Evolutionary conservation across 2,797 vertebrate species (phyloP).

Genomic region (Brachyrhaphis roseni): DNA sequence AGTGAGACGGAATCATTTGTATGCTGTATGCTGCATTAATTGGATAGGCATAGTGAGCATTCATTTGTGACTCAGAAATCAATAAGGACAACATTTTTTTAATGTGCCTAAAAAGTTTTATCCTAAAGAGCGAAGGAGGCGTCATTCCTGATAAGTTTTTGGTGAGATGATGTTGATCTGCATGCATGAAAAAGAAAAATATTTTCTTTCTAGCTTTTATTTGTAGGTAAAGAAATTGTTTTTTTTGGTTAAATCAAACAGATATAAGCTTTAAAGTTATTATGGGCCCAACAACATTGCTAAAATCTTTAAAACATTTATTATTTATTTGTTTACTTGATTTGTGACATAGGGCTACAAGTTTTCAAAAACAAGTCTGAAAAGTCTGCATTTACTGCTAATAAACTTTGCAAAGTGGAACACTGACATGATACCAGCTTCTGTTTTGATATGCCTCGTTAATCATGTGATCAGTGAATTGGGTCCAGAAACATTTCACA

Average conservation of each 20-base stretch:
- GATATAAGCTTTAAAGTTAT: no score
- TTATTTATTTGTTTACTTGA: not conserved
- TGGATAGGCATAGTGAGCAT: not conserved
- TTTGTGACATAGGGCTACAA: not conserved
- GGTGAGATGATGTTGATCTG: not conserved
- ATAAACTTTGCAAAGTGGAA: not conserved
- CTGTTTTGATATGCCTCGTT: not conserved
- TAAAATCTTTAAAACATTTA: not conserved
- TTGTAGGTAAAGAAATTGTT: not conserved
- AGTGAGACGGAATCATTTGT: not conserved
- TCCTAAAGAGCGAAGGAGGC: not conserved
- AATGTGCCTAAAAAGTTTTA: not conserved
- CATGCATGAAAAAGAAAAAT: not conserved
- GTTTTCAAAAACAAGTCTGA: not conserved
- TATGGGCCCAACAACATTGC: not conserved
- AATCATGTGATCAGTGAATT: not conserved
- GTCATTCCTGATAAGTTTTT: not conserved
- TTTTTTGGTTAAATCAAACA: not conserved
- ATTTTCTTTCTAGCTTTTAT: not conserved
- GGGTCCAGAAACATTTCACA: not conserved
- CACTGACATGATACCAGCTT: not conserved
- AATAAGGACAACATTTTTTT: not conserved
- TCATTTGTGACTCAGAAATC: not conserved
- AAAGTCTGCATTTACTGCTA: not conserved
- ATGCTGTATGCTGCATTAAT: slow-evolving; percentile 8